Conservation (phyloP, 2,113 vertebrate species). For the Odocoileus virginianus region DNA sequence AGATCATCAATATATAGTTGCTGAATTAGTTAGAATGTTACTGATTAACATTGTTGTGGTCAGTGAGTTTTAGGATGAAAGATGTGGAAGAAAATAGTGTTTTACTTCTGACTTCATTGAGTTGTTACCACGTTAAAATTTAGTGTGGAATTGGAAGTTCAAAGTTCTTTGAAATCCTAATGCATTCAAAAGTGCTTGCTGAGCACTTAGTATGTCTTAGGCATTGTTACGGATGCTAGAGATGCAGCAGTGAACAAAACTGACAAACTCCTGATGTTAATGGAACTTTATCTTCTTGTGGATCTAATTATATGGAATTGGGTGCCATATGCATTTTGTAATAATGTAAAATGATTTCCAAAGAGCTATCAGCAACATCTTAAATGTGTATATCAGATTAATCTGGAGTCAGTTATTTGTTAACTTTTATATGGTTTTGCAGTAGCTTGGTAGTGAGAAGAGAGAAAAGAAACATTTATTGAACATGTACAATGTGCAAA, state of each 20-base stretch:
- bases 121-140: conserved; percentile 36
- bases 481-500: not conserved
- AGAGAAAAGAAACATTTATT: conserved; percentile 33
- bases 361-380: not conserved
- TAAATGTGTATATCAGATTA: not conserved
- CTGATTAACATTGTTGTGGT: not conserved
- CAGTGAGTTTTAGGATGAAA: conserved; percentile 7
- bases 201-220: not conserved
- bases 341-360: conserved; percentile 24
- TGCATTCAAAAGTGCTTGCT: not conserved
- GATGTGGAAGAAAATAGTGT: conserved; percentile 11
- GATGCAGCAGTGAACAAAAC: conserved; percentile 15
- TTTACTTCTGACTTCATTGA: not conserved
- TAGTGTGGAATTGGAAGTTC: conserved; percentile 1
- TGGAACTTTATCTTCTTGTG: not conserved
- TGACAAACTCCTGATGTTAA: not conserved
- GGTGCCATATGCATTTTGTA: not conserved
- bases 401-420: conserved; percentile 1
- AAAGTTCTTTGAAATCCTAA: conserved; percentile 34
- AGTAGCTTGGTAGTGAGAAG: not conserved
- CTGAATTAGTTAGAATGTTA: conserved; percentile 30
- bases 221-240: not conserved
- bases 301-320: not conserved
- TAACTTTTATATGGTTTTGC: not conserved
- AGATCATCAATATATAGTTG: conserved; percentile 3